Evolutionary conservation across 2,888 invertebrate genomes (phyloP).

Genomic region (Crematogaster levior): DNA sequence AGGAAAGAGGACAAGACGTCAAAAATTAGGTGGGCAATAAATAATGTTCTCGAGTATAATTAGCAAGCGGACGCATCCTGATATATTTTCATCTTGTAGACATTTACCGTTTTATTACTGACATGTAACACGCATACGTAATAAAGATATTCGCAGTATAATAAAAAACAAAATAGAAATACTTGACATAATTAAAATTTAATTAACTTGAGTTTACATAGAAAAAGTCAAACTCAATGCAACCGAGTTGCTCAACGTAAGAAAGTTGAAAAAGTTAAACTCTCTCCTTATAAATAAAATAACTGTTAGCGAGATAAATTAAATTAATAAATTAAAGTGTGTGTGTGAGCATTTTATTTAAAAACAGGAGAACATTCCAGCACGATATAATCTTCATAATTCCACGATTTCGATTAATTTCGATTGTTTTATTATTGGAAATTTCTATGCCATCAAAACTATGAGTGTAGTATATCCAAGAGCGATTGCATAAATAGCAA

Average conservation of each 20-base stretch:
- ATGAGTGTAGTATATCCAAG: background rate
- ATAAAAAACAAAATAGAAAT: background rate
- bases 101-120: conserved; percentile 16
- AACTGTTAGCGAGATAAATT: background rate
- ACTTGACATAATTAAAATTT: background rate
- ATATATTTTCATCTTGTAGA: conserved; percentile 38
- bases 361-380: background rate
- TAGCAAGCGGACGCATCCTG: background rate
- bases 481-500: background rate
- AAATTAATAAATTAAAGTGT: conserved; percentile 7
- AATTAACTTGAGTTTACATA: background rate
- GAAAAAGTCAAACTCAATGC: background rate
- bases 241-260: background rate
- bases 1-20: conserved; percentile 18
- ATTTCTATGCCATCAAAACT: background rate
- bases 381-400: background rate
- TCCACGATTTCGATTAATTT: background rate
- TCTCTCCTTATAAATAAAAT: background rate
- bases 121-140: background rate
- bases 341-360: background rate
- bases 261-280: background rate
- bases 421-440: background rate
- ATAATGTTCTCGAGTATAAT: conserved; percentile 15
- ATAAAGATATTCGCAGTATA: background rate
- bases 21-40: conserved; percentile 4